These are phyloP conservation scores for Maniola jurtina DNA, from an alignment of 1,140 invertebrate species.

Conservation along the genomic window DNA sequence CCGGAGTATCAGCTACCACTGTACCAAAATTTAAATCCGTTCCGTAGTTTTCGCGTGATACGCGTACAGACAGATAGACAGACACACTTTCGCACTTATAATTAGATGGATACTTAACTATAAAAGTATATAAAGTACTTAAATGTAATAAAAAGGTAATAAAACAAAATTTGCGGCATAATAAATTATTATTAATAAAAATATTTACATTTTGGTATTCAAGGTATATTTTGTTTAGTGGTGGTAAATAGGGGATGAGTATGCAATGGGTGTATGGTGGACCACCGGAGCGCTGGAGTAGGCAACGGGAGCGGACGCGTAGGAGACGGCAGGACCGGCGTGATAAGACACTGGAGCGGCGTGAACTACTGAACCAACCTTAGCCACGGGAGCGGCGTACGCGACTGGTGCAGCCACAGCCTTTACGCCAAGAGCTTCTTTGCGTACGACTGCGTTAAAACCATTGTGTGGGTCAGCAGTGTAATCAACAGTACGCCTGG, in stretches of 20 bases:
- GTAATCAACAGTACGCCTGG: conserved; percentile 83
- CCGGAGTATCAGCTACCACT: too few species aligned
- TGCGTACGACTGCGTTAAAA: conserved; percentile 78
- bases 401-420: conserved; percentile 30
- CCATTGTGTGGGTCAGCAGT: conserved; percentile 79
- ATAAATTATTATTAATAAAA: conserved; percentile 2
- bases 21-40: too few species aligned
- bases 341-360: conserved; percentile 46
- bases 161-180: neutral
- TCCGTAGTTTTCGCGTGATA: too few species aligned
- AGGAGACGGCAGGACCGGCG: conserved; percentile 5
- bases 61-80: too few species aligned
- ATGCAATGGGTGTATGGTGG: conserved; percentile 47
- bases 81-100: too few species aligned
- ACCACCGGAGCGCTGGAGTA: conserved; percentile 73
- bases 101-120: too few species aligned
- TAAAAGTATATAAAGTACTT: too few species aligned
- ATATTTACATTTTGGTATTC: conserved; percentile 15
- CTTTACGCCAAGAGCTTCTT: conserved; percentile 52
- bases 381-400: conserved; percentile 44
- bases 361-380: conserved; percentile 29
- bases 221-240: conserved; percentile 27
- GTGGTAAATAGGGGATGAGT: conserved; percentile 45
- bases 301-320: conserved; percentile 72
- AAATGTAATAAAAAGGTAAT: conserved; percentile 5